phyloP scores from a whole-genome alignment of 1,140 invertebrate genomes.

The Mycetomoellerius zeteki region DNA sequence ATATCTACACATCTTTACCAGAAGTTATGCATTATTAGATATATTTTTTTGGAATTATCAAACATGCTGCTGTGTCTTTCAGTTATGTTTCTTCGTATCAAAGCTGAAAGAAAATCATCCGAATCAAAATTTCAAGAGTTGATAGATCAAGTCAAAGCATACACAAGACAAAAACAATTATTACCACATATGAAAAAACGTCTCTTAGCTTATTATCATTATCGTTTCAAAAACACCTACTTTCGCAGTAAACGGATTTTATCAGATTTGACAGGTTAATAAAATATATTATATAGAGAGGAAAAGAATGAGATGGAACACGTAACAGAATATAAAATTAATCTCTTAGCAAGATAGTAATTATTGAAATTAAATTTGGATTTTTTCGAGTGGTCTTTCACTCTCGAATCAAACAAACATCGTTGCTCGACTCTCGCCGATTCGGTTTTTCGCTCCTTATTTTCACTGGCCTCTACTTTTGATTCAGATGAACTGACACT shows the following conservation, averaged over 20 bases:
- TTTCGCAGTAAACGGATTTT: slow-evolving; percentile 82
- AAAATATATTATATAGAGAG: not conserved
- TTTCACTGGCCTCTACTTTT: too few relatives aligned
- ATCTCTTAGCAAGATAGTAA: not conserved
- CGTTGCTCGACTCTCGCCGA: too few relatives aligned
- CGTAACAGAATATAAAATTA: not conserved
- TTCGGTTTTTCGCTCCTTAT: too few relatives aligned
- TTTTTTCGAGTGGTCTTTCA: too few relatives aligned
- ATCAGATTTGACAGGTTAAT: slow-evolving; percentile 79
- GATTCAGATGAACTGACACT: too few relatives aligned
- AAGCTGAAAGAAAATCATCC: slow-evolving; percentile 74
- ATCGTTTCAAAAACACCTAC: slow-evolving; percentile 82
- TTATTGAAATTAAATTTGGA: not conserved
- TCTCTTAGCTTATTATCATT: slow-evolving; percentile 80
- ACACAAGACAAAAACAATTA: slow-evolving; percentile 82
- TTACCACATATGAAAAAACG: slow-evolving; percentile 81
- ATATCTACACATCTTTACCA: slow-evolving; percentile 10
- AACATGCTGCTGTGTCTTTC: slow-evolving; percentile 19
- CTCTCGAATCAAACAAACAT: too few relatives aligned
- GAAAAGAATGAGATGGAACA: not conserved
- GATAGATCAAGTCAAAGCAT: slow-evolving; percentile 83
- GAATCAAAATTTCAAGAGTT: slow-evolving; percentile 82
- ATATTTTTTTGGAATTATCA: not conserved
- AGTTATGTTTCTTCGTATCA: slow-evolving; percentile 82
- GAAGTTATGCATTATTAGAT: not conserved